Percentiles rank a stretch among this genome's conserved stretches.
Evolutionary conservation across 1,140 invertebrate species (phyloP).

Genomic region (Drosophila teissieri): DNA sequence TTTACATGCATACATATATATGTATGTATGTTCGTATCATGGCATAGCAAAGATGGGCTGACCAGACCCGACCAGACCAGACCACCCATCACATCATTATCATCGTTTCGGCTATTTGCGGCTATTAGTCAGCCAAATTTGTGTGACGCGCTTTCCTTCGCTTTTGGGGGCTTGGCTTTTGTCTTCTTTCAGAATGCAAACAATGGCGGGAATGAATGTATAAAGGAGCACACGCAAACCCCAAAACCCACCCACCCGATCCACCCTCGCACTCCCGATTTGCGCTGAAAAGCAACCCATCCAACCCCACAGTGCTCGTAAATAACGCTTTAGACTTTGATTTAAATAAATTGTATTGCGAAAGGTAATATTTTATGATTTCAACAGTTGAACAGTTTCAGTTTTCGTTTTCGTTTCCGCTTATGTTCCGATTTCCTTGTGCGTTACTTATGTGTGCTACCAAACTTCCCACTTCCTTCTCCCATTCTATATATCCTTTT

Average conservation of each 20-base stretch:
- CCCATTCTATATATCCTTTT: constrained; percentile 21
- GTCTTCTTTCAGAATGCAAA: constrained; percentile 77
- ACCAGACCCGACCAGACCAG: constrained; percentile 11
- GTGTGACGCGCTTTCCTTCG: constrained; percentile 65
- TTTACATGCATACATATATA: neutral
- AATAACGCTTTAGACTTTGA: constrained; percentile 83
- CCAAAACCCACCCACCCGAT: constrained; percentile 24
- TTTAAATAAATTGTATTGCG: constrained; percentile 82
- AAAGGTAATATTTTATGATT: constrained; percentile 81
- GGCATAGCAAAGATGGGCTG: neutral
- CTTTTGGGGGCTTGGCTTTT: constrained; percentile 80
- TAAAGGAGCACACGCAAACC: constrained; percentile 50
- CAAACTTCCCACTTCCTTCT: constrained; percentile 2
- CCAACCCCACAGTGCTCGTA: constrained; percentile 63
- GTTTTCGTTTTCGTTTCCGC: constrained; percentile 23
- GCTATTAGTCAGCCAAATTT: constrained; percentile 76
- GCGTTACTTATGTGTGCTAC: constrained; percentile 9
- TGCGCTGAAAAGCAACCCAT: constrained; percentile 20
- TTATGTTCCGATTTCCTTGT: constrained; percentile 51
- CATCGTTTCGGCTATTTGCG: constrained; percentile 45
- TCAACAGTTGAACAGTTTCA: constrained; percentile 60
- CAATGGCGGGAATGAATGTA: constrained; percentile 65
- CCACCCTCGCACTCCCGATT: constrained; percentile 3
- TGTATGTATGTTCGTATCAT: neutral
- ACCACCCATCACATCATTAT: constrained; percentile 52